phyloP scores from a whole-genome alignment of 2,888 invertebrate species.

The Oligia latruncula region DNA sequence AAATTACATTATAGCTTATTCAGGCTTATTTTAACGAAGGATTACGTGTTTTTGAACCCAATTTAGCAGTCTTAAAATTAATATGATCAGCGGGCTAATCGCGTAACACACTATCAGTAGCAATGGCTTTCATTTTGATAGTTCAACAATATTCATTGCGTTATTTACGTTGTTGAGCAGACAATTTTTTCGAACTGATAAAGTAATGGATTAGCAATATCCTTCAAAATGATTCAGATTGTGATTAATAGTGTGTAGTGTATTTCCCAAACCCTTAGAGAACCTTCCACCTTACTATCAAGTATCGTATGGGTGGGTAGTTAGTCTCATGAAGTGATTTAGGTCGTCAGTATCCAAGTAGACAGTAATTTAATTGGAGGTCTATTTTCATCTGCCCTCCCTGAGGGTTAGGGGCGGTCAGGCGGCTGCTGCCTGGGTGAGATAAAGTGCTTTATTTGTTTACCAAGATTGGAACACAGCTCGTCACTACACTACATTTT shows the following conservation, averaged over 20 bases:
- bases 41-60: neutral
- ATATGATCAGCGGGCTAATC: too few species aligned
- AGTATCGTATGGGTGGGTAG: conserved; percentile 2
- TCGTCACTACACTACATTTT: neutral
- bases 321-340: conserved; percentile 13
- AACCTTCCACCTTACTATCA: neutral
- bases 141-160: too few species aligned
- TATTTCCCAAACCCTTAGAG: neutral
- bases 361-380: conserved; percentile 30
- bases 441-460: neutral
- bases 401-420: neutral
- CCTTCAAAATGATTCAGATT: neutral
- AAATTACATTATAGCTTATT: neutral
- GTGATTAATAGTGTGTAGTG: too few species aligned
- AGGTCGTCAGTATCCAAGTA: conserved; percentile 5
- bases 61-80: neutral
- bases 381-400: conserved; percentile 33
- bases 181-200: too few species aligned
- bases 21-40: neutral
- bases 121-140: too few species aligned
- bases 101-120: too few species aligned
- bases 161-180: too few species aligned
- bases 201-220: too few species aligned
- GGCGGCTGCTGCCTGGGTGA: neutral
- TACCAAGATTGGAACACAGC: neutral